Conservation (phyloP, 2,797 vertebrate genomes). For the Masticophis lateralis region DNA sequence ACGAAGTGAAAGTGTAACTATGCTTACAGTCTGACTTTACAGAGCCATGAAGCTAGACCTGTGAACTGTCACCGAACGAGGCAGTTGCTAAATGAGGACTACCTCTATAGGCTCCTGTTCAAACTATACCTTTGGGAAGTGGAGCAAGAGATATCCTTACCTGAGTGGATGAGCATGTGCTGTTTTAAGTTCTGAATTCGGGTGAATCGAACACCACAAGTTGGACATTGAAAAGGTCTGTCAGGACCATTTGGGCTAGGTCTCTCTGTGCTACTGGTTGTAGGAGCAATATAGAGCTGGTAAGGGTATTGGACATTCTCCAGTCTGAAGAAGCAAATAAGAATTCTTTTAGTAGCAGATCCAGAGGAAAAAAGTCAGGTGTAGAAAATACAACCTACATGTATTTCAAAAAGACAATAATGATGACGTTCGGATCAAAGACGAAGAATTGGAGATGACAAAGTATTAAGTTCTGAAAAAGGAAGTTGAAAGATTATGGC, state of each 20-base stretch:
- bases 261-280: constrained; percentile 84
- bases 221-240: constrained; percentile 94
- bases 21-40: not conserved
- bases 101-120: not conserved
- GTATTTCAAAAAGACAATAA: accelerated
- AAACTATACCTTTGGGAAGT: not conserved
- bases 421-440: not conserved
- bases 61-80: not conserved
- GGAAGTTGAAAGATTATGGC: not conserved
- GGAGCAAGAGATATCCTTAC: constrained; percentile 65
- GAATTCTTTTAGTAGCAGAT: constrained; percentile 63
- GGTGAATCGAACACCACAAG: constrained; percentile 93
- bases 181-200: constrained; percentile 99
- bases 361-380: not conserved
- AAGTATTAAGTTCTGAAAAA: not conserved
- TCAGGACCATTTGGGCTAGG: constrained; percentile 91
- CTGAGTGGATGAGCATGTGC: constrained; percentile 99
- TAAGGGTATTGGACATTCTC: constrained; percentile 95
- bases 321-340: constrained; percentile 78
- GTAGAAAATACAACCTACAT: not conserved
- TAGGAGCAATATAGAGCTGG: constrained; percentile 95
- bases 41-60: not conserved
- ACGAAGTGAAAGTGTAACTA: not conserved
- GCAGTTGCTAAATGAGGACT: not conserved
- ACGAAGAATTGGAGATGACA: not conserved